These are phyloP conservation scores for Harpalus rubripes DNA, from an alignment of 2,888 invertebrate genomes.

Conservation along the genomic window DNA sequence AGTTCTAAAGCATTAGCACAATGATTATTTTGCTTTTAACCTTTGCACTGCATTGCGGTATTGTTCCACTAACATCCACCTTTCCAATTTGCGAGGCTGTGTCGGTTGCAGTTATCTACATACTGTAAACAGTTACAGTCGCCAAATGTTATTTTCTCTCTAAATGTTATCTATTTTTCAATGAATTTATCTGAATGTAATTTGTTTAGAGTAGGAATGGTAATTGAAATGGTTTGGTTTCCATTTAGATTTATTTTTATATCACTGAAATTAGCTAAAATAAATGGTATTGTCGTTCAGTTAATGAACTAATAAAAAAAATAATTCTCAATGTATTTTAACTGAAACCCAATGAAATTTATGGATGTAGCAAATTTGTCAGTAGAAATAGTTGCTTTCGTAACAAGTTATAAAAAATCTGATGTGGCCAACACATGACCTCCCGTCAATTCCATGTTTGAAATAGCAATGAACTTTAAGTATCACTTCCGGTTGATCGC, in stretches of 20 bases:
- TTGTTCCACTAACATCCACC: constrained; percentile 14
- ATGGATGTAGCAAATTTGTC: background rate
- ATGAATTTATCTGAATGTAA: background rate
- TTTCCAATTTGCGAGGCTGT: constrained; percentile 19
- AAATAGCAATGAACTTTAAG: no score
- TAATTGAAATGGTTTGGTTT: background rate
- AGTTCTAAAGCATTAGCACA: background rate
- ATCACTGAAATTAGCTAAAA: background rate
- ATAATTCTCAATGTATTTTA: background rate
- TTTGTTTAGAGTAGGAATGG: background rate
- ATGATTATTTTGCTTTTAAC: constrained; percentile 26
- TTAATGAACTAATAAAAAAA: background rate
- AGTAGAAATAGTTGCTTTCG: no score
- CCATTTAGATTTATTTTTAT: background rate
- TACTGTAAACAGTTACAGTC: constrained; percentile 4
- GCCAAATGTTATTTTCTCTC: constrained; percentile 1
- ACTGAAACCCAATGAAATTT: background rate
- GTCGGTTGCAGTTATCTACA: constrained; percentile 15
- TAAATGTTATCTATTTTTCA: constrained; percentile 32
- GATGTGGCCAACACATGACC: no score
- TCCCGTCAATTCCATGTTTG: no score
- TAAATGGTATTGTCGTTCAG: background rate
- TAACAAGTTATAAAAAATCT: no score
- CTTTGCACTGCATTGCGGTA: constrained; percentile 37
- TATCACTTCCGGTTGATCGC: no score